Percentiles rank a stretch among this genome's conserved stretches.
Conservation (phyloP, 1,140 invertebrate genomes). For the Dreissena rostriformis region DNA sequence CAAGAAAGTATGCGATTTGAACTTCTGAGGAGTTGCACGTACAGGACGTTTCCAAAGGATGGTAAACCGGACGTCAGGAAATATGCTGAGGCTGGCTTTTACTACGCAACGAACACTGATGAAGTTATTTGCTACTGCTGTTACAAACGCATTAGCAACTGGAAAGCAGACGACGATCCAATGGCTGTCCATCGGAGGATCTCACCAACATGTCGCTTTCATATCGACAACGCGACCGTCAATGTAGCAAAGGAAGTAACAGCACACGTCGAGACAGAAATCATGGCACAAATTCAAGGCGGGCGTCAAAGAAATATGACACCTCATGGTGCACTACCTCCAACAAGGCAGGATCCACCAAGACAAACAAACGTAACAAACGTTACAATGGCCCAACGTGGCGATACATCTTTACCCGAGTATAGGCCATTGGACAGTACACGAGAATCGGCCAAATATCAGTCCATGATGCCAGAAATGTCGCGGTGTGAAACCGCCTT, state of each 20-base stretch:
- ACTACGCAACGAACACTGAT: conserved; percentile 14
- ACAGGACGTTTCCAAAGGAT: background rate
- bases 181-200: conserved; percentile 10
- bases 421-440: no score
- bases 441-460: no score
- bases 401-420: no score
- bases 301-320: no score
- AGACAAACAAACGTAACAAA: no score
- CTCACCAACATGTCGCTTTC: conserved; percentile 32
- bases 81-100: conserved; percentile 33
- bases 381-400: no score
- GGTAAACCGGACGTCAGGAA: conserved; percentile 18
- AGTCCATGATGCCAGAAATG: no score
- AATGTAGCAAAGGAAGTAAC: conserved; percentile 11
- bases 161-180: conserved; percentile 14
- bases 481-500: no score
- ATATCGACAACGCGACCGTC: conserved; percentile 4
- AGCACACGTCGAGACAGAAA: no score
- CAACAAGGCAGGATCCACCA: no score
- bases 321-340: no score
- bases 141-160: conserved; percentile 1
- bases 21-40: conserved; percentile 14
- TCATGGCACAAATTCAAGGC: no score
- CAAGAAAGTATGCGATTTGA: conserved; percentile 36
- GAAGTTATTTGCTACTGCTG: conserved; percentile 40